Conservation (phyloP, 2,113 vertebrate genomes). For the Chrysochloris asiatica region DNA sequence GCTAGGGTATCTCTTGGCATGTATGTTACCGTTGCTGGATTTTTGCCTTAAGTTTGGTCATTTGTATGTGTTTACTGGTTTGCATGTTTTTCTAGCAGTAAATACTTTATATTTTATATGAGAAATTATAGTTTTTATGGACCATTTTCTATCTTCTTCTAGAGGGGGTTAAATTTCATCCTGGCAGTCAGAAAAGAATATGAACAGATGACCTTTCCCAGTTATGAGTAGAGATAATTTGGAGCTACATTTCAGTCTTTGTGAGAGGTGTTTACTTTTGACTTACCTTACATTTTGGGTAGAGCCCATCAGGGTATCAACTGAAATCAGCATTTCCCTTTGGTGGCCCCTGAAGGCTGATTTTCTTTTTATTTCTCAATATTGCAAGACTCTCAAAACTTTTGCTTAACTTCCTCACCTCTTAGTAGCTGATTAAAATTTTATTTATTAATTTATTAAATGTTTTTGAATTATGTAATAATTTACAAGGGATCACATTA, state of each 20-base stretch:
- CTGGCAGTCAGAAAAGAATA: neutral
- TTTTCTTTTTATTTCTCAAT: neutral
- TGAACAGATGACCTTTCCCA: neutral
- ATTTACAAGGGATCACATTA: too few species aligned
- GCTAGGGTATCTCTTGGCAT: neutral
- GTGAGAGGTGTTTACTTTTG: neutral
- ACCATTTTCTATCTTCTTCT: conserved; percentile 25
- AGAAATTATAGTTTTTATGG: conserved; percentile 7
- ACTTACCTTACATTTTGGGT: neutral
- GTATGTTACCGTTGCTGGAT: neutral
- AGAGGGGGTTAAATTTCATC: conserved; percentile 4
- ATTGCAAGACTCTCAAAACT: neutral
- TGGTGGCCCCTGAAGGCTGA: neutral
- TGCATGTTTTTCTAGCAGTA: neutral
- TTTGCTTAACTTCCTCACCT: neutral
- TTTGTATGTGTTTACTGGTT: neutral
- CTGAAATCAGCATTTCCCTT: neutral
- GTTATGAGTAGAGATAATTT: neutral
- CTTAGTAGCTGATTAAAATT: neutral
- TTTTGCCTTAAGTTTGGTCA: neutral
- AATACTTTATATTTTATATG: conserved; percentile 20
- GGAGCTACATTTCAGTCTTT: neutral
- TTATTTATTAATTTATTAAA: too few species aligned
- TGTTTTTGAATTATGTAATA: too few species aligned
- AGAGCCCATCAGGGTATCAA: neutral